Base-by-base conservation (phyloP, 2,797 vertebrate genomes). In the Menidia menidia region DNA sequence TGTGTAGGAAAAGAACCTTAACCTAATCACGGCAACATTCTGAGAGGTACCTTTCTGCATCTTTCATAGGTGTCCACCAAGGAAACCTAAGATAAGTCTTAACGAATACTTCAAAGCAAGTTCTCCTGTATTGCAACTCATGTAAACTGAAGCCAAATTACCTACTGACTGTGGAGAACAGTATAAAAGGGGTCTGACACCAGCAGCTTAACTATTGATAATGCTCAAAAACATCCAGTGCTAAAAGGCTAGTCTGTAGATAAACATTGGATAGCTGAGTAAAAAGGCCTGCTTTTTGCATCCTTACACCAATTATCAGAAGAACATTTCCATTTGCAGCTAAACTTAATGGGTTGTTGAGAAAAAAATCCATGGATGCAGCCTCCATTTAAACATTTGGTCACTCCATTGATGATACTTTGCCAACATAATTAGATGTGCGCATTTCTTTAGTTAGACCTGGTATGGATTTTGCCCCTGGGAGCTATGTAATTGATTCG, bases 1-100 rank as follows among this genome's bases (percentile, higher is more conserved):
- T 2, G 84, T 82, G 71, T 85, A 92, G 51, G 83, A 88, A 69
- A 87, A 94, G 81, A 94, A 92, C 64, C 89, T 77, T 52, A 95
- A 65, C 51, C 88, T 87, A 51, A 94, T 77, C 43, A 89, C 75
- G 45, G 88, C 84, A 16, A 89, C 55, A 13, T 84, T 85, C 45
- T 70, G 54, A 74, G 15, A 58, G 30, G 64, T 44, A 47, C 64
- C 61, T 48, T 60, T 86, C 69, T 86, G 84, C 92, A 93, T 93
- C 74, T 75, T 73, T 47, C n/a, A 8, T 3, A 5, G 59, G 48
- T 54, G 71, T 68, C 43, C 51, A 47, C 53, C 51, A 66, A 58
- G 15, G 41, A 64, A 48, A 64, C 41, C 42, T 25, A 6, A 68
- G 41, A 57, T 5, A 55, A n/a, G 50, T 33, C 15, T 53, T 30